phyloP scores from a whole-genome alignment of 2,888 invertebrate species.

The Drosophila gaucha region DNA sequence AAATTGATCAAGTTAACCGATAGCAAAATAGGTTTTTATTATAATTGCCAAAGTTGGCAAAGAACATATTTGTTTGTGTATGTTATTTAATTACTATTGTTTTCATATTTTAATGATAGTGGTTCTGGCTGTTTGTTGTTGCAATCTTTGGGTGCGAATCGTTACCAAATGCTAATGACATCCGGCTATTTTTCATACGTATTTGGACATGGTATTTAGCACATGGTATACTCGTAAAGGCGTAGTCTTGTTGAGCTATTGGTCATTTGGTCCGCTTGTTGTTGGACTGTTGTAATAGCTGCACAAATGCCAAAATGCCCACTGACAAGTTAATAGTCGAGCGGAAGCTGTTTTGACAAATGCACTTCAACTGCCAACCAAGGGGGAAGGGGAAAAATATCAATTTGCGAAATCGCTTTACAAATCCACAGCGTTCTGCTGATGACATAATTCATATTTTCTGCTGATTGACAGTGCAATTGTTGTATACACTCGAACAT shows the following conservation, averaged over 20 bases:
- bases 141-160: neutral
- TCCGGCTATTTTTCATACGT: slow-evolving; percentile 25
- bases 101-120: neutral
- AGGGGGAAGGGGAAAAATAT: slow-evolving; percentile 11
- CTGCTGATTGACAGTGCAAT: slow-evolving; percentile 37
- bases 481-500: slow-evolving; percentile 4
- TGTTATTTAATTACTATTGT: neutral
- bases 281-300: slow-evolving; percentile 44
- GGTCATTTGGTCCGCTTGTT: neutral
- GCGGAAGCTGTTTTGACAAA: slow-evolving; percentile 66
- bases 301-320: slow-evolving; percentile 53
- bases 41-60: too few species aligned
- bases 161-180: slow-evolving; percentile 9
- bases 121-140: neutral
- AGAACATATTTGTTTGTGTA: too few species aligned
- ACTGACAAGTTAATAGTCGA: slow-evolving; percentile 72
- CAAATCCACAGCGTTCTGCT: slow-evolving; percentile 38
- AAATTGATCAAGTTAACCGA: neutral
- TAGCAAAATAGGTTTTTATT: neutral
- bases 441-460: slow-evolving; percentile 40
- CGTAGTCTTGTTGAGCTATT: slow-evolving; percentile 2
- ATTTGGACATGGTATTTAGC: slow-evolving; percentile 28
- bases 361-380: slow-evolving; percentile 28
- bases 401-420: slow-evolving; percentile 37
- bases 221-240: neutral